Base-by-base conservation (phyloP, 2,888 invertebrate genomes). In the Nesidiocoris tenuis region DNA sequence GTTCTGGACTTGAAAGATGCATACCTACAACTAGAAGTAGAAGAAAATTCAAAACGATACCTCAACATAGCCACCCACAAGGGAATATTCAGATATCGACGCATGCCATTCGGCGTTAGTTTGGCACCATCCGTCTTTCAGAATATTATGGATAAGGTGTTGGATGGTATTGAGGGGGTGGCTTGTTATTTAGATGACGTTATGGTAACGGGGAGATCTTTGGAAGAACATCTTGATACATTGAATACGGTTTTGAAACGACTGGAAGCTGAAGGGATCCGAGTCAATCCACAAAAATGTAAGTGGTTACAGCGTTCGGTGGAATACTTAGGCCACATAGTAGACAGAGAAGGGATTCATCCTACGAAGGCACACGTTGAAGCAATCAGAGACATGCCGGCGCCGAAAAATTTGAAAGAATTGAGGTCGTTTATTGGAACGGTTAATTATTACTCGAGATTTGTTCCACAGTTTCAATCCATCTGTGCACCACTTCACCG, bases 1-100 rank as follows among this genome's bases (percentile, higher is more conserved):
- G 61, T 21, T 19, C n/a, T 65, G 24, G 65, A 65, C 25, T 65
- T 65, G n/a, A n/a, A n/a, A n/a, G n/a, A n/a, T n/a, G n/a, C n/a
- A n/a, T n/a, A n/a, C n/a, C n/a, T n/a, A n/a, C n/a, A 23, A 3
- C n/a, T 24, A 65, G 7, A 25, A 22, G 9, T 61, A 61, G 19
- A 1, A 21, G 61, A 19, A 61, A 16, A 9, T 61, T 9, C 5
- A 7, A 18, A 61, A 61, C 22, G 61, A 61, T 9, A 61, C 19
- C 3, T 18, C 7, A 21, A 9, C 7, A 5, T 19, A 61, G 18
- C 22, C 18, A 57, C 57, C 7, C 57, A 57, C 18, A n/a, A 17
- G n/a, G 57, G 57, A 2, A 9, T 61, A 16, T 61, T 1, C 3
- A 2, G 61, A 3, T 61, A 21, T 16, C 2, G 22, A 9, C 61